Evolutionary conservation across 2,888 invertebrate species (phyloP).

Genomic region (Andricus curvator): DNA sequence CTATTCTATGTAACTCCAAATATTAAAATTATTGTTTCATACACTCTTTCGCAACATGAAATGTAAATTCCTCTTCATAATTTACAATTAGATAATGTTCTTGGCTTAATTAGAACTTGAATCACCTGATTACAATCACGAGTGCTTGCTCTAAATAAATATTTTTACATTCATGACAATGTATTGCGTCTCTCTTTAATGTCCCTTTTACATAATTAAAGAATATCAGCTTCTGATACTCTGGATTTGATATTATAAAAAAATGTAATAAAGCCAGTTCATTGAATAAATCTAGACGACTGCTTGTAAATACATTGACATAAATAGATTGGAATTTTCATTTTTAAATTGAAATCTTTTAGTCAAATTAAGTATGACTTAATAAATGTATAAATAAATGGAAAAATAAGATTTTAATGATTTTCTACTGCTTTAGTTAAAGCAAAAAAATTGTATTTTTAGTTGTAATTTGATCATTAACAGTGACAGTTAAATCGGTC

Average conservation of each 20-base stretch:
- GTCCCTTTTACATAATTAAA: background rate
- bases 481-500: constrained; percentile 19
- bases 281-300: background rate
- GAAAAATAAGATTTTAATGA: background rate
- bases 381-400: background rate
- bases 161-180: background rate
- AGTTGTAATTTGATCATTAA: constrained; percentile 12
- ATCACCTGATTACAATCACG: background rate
- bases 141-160: constrained; percentile 1
- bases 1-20: too few species aligned
- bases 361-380: background rate
- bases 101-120: background rate
- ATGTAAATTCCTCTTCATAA: background rate
- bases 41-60: background rate
- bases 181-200: background rate
- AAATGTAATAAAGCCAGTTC: background rate
- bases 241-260: background rate
- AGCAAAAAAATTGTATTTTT: constrained; percentile 11
- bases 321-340: background rate
- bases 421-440: background rate
- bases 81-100: constrained; percentile 2
- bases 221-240: background rate
- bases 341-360: background rate
- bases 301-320: background rate
- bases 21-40: background rate